Evolutionary conservation across 2,888 invertebrate genomes (phyloP), one percentile per base, ranked within the genome.

Genomic region (Tuta absoluta): DNA sequence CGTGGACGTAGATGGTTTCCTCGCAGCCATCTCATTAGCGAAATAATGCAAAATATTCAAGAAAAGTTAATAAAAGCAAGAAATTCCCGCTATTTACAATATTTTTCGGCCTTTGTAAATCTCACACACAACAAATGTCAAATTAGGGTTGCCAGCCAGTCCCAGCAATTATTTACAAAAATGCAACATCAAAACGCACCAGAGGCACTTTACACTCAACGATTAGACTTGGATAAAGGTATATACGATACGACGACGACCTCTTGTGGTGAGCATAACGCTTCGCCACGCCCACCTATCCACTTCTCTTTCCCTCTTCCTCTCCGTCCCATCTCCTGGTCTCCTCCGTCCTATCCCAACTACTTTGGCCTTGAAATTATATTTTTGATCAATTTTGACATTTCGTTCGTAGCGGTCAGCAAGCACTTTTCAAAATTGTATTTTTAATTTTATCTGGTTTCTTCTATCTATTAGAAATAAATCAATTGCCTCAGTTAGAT

Each of bases 11-110:
- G 63, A 53, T 51, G 33, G 59, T 69, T 78, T 79, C 64, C 75
- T 78, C 19, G 76, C 73, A 63, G 77, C 74, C 80, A 81, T 82
- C 51, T 59, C 33, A 45, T 21, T 37, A 57, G 17, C 7, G 8
- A 45, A 23, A 51, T 23, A 19, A 12, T 51, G 11, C 1, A 14
- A 14, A n/a, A 14, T 14, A 41, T 14, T n/a, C 1, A 23, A 23
- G 19, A 12, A 12, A 8, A 12, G 19, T 12, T 0, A 23, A 12
- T 21, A 11, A 19, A 51, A 23, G 3, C 51, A 17, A 19, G 48
- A 51, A 51, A 51, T 48, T 48, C 48, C 19, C 19, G 19, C 21
- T 21, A 51, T 51, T 21, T 41, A 41, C n/a, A 33, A 33, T 41
- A 14, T 41, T 41, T 3, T 38, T 38, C 11, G 38, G 38, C n/a